These are phyloP conservation scores for Tromatobia lineatoria DNA, from an alignment of 2,888 invertebrate species.

Conservation along the genomic window DNA sequence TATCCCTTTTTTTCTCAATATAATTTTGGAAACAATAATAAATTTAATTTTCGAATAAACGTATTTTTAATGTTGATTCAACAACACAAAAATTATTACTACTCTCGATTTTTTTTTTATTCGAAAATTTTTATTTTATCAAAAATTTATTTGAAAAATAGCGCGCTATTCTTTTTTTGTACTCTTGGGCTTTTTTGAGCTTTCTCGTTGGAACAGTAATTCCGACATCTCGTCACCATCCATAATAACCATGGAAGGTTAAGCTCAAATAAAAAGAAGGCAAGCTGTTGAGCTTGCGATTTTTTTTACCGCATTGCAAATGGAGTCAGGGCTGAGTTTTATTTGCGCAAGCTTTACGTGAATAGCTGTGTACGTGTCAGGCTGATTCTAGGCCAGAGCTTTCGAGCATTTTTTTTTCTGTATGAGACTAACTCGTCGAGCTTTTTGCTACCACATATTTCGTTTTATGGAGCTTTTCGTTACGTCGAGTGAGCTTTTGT, in stretches of 20 bases:
- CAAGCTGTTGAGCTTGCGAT: no score
- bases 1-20: no score
- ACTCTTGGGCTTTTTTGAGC: neutral
- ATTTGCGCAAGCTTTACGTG: conserved; percentile 1
- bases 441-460: neutral
- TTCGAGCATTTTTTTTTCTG: neutral
- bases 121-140: no score
- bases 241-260: neutral
- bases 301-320: conserved; percentile 10
- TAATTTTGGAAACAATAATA: no score
- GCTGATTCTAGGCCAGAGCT: neutral
- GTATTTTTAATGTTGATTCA: no score
- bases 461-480: neutral
- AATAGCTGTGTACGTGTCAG: neutral
- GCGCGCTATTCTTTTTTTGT: neutral
- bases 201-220: neutral
- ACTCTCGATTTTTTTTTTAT: no score
- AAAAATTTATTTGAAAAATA: neutral
- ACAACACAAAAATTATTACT: neutral
- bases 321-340: conserved; percentile 2
- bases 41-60: no score
- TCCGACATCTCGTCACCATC: conserved; percentile 8
- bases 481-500: conserved; percentile 3
- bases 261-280: neutral
- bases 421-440: neutral